Conservation (phyloP, 1,140 invertebrate species). For the Oedothorax gibbosus region DNA sequence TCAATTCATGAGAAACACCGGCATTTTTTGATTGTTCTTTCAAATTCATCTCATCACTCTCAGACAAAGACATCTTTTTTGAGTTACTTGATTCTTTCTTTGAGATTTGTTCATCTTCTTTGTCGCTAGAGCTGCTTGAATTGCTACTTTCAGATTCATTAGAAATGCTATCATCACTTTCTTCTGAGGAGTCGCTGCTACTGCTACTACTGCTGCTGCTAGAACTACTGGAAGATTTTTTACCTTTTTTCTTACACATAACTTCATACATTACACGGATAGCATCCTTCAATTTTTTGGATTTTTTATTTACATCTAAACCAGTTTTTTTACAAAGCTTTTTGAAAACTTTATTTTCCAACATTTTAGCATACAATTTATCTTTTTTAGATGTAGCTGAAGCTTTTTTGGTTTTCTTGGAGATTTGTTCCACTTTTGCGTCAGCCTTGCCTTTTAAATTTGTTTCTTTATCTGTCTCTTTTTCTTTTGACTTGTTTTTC, state of each 20-base stretch:
- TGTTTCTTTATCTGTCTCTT: not conserved
- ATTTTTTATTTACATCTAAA: slow-evolving; percentile 10
- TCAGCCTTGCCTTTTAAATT: not conserved
- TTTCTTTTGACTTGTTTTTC: not conserved
- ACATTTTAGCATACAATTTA: slow-evolving; percentile 20
- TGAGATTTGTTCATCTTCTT: not conserved
- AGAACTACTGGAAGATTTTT: slow-evolving; percentile 1
- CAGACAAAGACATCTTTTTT: no score
- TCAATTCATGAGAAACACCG: no score
- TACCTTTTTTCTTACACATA: slow-evolving; percentile 37
- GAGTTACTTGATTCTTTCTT: not conserved
- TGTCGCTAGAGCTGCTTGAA: slow-evolving; percentile 6
- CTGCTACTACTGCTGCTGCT: slow-evolving; percentile 31
- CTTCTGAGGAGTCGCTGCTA: not conserved
- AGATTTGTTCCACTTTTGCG: not conserved
- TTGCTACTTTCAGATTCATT: not conserved
- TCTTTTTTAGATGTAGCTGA: not conserved
- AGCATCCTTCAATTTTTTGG: slow-evolving; percentile 32
- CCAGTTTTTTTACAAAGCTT: slow-evolving; percentile 14
- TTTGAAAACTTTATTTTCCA: slow-evolving; percentile 34
- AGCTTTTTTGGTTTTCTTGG: not conserved
- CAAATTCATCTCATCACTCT: no score
- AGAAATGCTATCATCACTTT: not conserved
- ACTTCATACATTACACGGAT: slow-evolving; percentile 39
- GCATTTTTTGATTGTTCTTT: no score